Evolutionary conservation across 2,113 vertebrate genomes (phyloP), one percentile per base, ranked within the genome.

Genomic region (Sciurus niger): DNA sequence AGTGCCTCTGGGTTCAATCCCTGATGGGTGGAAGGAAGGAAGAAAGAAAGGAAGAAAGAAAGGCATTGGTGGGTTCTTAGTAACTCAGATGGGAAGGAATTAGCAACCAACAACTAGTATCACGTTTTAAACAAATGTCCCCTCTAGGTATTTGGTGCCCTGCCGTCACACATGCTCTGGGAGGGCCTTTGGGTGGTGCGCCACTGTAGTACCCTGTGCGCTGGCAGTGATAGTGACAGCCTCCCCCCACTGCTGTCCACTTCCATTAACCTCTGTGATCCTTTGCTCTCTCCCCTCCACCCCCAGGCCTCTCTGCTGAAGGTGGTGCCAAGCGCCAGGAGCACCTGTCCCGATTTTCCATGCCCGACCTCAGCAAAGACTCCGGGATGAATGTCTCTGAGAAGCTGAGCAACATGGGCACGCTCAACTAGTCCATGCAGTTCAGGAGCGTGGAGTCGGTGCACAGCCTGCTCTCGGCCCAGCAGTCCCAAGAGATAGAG

Each of bases 301-400:
- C 17, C 1, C 43, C 98, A 99, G 99, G 99, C 28, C 98, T 99
- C 89, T 99, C 99, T 0, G 99, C 99, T 2, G 99, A 99, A 0
- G 99, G 99, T 0, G 99, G 99, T 13, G 98, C 99, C 96, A 99
- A 99, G 96, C 99, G 99, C 63, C 99, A 99, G 98, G 99, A 99
- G 98, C 99, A 99, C 87, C 99, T 99, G 46, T 99, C 99, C 79
- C 99, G 99, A 30, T 99, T 99, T 97, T 99, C 99, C 30, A 99
- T 99, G 99, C 99, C 99, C 0, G 99, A 99, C 98, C 98, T 99
- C 96, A 99, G 99, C 99, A 99, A 99, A 98, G 99, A 99, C 98
- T 99, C 99, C 0, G 99, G 99, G 60, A 99, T 99, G 99, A 99
- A 99, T 0, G 96, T 99, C 94, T 99, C 99, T 0, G 99, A 99